Evolutionary conservation across 2,113 vertebrate species (phyloP), one percentile per base, ranked within the genome.

Genomic region (Centropristis striata): DNA sequence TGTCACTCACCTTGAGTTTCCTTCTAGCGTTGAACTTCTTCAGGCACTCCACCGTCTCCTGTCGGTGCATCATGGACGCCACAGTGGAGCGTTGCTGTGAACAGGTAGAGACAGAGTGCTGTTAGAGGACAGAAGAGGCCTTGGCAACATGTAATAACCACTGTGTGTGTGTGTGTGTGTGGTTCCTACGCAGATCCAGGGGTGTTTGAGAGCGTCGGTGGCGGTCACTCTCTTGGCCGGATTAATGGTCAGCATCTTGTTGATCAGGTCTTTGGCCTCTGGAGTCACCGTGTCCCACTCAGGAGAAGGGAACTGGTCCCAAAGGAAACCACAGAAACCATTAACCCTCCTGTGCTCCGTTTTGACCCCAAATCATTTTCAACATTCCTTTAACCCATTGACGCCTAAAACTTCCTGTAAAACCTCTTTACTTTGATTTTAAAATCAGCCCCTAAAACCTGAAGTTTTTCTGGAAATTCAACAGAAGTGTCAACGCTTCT

Each of bases 261-360:
- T 99, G 92, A 99, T 99, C 65, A 99, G 96, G 90, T 99, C 98
- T 96, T 99, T 99, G 88, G 98, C 98, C 93, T 99, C 98, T 49
- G 98, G 97, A 50, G 98, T 99, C 89, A 99, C 98, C 0, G 98
- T 99, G 90, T 99, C 98, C 98, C 98, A 99, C 90, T 99, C 98
- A 67, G 98, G 98, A 27, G 98, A 99, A 0, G 98, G 98, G 87
- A 99, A 99, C 98, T 99, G 91, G 2, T 83, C 0, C 1, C 37
- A 15, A 20, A 11, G 3, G 10, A 67, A 9, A 55, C 18, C 49
- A 71, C 51, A n/a, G 21, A 0, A n/a, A 18, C 10, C 18, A 23
- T n/a, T n/a, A n/a, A n/a, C n/a, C n/a, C n/a, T n/a, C 32, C 6
- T 32, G 32, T 32, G 32, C 32, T n/a, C n/a, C n/a, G n/a, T n/a